Evolutionary conservation across 2,113 vertebrate species (phyloP).

Genomic region (Xiphophorus maculatus): DNA sequence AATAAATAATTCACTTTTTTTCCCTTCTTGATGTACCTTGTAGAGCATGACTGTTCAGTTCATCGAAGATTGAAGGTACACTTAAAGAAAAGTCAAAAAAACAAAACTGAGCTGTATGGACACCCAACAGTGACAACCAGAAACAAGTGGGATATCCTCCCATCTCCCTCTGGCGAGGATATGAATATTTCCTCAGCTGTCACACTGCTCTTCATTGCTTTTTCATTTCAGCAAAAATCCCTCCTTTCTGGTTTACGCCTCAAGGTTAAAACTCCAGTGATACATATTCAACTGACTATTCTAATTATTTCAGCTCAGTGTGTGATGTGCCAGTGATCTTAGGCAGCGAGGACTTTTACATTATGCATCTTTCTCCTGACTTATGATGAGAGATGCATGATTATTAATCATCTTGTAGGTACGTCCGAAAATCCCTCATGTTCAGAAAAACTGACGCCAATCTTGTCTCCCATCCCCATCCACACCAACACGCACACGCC

Average conservation of each 20-base stretch:
- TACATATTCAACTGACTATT: background rate
- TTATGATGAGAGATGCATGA: slow-evolving; percentile 18
- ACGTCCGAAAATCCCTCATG: slow-evolving; percentile 5
- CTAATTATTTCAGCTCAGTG: slow-evolving; percentile 4
- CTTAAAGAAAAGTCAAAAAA: background rate
- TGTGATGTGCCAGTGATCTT: slow-evolving; percentile 5
- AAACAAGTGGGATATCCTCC: slow-evolving; percentile 3
- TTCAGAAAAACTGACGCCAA: slow-evolving; percentile 20
- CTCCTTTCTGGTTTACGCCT: background rate
- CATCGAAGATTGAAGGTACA: background rate
- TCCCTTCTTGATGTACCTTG: background rate
- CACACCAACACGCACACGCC: background rate
- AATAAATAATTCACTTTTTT: background rate
- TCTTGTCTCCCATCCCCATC: background rate
- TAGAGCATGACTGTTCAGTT: background rate
- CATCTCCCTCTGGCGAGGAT: background rate
- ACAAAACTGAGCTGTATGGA: background rate
- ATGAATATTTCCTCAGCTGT: slow-evolving; percentile 2
- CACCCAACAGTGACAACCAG: background rate
- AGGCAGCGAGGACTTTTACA: background rate
- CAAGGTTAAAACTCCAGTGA: background rate
- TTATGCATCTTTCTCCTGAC: slow-evolving; percentile 9
- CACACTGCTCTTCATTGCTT: background rate
- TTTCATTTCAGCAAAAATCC: background rate
- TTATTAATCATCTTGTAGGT: slow-evolving; percentile 13